Evolutionary conservation across 1,140 invertebrate genomes (phyloP).

Genomic region (Bombus confusus): DNA sequence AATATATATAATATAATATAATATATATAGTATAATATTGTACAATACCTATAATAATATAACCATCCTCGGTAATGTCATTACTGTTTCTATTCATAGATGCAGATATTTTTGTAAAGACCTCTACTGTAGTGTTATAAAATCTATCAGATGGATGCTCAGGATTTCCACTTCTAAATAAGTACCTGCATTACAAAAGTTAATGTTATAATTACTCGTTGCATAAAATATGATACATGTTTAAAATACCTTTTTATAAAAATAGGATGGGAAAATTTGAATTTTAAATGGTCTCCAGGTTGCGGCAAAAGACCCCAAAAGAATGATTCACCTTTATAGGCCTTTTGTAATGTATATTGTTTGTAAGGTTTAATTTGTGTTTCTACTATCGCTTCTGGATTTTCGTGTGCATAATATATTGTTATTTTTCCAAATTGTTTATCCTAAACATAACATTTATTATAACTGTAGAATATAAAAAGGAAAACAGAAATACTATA

Average conservation of each 20-base stretch:
- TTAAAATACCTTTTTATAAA: slow-evolving; percentile 87
- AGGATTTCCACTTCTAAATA: slow-evolving; percentile 95
- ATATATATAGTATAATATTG: slow-evolving; percentile 38
- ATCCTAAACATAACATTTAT: slow-evolving; percentile 85
- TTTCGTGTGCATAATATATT: slow-evolving; percentile 91
- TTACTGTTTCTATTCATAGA: slow-evolving; percentile 77
- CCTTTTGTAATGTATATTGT: slow-evolving; percentile 90
- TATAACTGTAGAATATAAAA: slow-evolving; percentile 21
- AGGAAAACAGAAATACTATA: slow-evolving; percentile 11
- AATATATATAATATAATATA: too few species aligned
- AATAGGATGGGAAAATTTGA: slow-evolving; percentile 91
- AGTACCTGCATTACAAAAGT: slow-evolving; percentile 84
- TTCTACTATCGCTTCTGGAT: slow-evolving; percentile 89
- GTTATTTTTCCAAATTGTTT: slow-evolving; percentile 95
- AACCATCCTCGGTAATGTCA: slow-evolving; percentile 88
- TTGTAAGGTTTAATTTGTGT: slow-evolving; percentile 93
- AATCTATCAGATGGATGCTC: slow-evolving; percentile 96
- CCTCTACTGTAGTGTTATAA: slow-evolving; percentile 94
- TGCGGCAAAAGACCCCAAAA: slow-evolving; percentile 96
- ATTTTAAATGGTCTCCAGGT: slow-evolving; percentile 90
- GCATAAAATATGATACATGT: neutral
- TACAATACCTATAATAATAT: slow-evolving; percentile 86
- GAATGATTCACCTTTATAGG: slow-evolving; percentile 94
- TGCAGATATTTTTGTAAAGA: slow-evolving; percentile 84
- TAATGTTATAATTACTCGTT: slow-evolving; percentile 8